Percentiles rank a stretch among this genome's conserved stretches.
Conservation (phyloP, 2,888 invertebrate genomes). For the Pimpla rufipes region DNA sequence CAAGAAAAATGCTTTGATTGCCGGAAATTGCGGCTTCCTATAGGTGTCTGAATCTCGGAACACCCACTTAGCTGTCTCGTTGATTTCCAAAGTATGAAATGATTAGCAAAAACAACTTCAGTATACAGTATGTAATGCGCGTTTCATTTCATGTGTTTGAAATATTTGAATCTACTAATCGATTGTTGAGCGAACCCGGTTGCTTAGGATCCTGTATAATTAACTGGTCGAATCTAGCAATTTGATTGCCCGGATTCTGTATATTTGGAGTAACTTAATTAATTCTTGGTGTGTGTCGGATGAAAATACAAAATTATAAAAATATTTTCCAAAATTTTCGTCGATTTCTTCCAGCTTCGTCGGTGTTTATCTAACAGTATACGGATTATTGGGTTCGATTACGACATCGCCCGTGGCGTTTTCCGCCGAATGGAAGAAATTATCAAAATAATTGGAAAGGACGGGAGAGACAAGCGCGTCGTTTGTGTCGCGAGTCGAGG, state of each 20-base stretch:
- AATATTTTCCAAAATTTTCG: not conserved
- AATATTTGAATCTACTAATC: too few relatives aligned
- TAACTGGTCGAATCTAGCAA: too few relatives aligned
- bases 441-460: constrained; percentile 23
- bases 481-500: constrained; percentile 15
- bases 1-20: not conserved
- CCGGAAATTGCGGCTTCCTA: not conserved
- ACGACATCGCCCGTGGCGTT: not conserved
- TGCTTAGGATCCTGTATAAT: too few relatives aligned
- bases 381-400: not conserved
- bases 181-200: too few relatives aligned
- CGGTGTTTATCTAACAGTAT: not conserved
- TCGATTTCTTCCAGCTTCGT: not conserved
- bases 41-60: not conserved
- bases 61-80: not conserved
- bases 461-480: constrained; percentile 12
- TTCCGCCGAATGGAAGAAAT: not conserved
- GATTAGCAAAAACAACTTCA: not conserved
- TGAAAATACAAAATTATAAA: not conserved
- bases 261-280: too few relatives aligned
- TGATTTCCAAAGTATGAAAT: not conserved
- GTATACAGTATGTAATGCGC: too few relatives aligned
- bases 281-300: not conserved
- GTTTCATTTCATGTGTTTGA: too few relatives aligned
- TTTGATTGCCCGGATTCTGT: too few relatives aligned